Percentiles rank a stretch among this genome's conserved stretches.
phyloP scores from a whole-genome alignment of 2,113 vertebrate species.

The Trematocara macrostoma region DNA sequence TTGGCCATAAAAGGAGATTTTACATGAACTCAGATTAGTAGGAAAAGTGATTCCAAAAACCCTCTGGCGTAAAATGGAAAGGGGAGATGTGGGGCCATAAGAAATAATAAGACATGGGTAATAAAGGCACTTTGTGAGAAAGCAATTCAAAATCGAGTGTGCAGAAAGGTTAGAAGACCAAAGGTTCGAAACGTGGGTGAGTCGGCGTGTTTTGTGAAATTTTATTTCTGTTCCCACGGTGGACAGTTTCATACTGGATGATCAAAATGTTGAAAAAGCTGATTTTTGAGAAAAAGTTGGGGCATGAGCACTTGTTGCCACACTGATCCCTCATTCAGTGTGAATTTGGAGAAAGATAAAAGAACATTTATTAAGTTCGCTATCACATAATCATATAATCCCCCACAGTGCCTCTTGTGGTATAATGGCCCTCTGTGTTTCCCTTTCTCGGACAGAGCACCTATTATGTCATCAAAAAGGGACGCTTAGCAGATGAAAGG shows the following conservation, averaged over 20 bases:
- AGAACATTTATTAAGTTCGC: slow-evolving; percentile 26
- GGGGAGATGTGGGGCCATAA: neutral
- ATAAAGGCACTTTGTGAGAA: slow-evolving; percentile 14
- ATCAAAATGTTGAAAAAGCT: neutral
- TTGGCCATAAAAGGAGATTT: slow-evolving; percentile 33
- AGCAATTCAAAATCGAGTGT: neutral
- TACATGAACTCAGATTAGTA: slow-evolving; percentile 8
- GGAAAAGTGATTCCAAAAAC: slow-evolving; percentile 1
- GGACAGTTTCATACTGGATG: neutral
- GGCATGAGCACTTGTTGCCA: neutral
- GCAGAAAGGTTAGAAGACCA: neutral
- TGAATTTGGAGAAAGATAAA: slow-evolving; percentile 12
- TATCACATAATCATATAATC: slow-evolving; percentile 29
- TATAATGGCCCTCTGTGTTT: slow-evolving; percentile 37
- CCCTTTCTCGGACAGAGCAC: slow-evolving; percentile 24
- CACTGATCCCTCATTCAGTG: neutral
- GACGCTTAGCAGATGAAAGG: slow-evolving; percentile 47
- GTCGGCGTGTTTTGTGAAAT: neutral
- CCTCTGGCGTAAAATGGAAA: neutral
- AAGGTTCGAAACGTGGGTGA: neutral
- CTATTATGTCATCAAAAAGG: slow-evolving; percentile 65
- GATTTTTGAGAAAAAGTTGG: neutral
- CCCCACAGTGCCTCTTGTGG: slow-evolving; percentile 18
- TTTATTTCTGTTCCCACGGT: neutral
- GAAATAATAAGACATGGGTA: neutral